Conservation (phyloP, 2,113 vertebrate species). For the Lamprotornis superbus region DNA sequence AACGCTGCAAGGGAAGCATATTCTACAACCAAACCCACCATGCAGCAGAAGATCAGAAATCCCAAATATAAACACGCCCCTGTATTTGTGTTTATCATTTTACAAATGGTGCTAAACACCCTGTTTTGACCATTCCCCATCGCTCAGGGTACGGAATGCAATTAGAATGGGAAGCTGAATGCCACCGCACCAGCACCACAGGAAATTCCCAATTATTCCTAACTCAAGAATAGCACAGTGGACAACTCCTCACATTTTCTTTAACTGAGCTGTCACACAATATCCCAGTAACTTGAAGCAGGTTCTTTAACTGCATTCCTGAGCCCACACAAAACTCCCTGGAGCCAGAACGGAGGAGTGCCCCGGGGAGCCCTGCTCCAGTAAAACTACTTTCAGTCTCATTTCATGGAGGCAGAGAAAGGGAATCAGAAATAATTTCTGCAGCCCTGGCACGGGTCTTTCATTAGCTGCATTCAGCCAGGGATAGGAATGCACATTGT, state of each 20-base stretch:
- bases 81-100: background rate
- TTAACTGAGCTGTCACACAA: conserved; percentile 32
- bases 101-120: background rate
- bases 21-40: background rate
- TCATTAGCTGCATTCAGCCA: background rate
- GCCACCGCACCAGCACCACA: background rate
- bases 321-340: background rate
- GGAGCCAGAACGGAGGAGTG: background rate
- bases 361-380: background rate
- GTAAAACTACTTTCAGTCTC: background rate
- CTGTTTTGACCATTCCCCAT: background rate
- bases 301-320: background rate
- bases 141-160: background rate
- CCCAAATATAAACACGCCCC: background rate
- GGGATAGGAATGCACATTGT: background rate
- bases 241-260: conserved; percentile 28
- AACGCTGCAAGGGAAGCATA: background rate
- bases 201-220: conserved; percentile 55
- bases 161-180: background rate
- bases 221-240: conserved; percentile 30
- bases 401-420: background rate
- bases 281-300: background rate
- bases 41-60: background rate
- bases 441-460: background rate
- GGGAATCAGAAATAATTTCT: background rate